These are phyloP conservation scores for Hystrix cristata DNA, from an alignment of 2,113 vertebrate genomes.

Conservation along the genomic window DNA sequence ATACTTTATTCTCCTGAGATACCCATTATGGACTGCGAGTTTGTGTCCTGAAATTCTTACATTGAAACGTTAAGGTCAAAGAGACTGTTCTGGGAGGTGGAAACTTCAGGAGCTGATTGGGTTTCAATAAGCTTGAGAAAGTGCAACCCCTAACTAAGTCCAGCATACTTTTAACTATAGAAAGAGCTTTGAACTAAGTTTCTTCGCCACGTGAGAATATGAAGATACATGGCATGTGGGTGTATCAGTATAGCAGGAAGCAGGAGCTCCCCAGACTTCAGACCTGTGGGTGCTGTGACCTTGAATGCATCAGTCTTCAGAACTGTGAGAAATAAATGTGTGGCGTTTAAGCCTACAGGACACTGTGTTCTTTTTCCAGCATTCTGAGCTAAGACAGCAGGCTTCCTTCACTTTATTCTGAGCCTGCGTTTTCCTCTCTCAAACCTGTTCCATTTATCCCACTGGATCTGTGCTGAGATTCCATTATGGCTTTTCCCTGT, in stretches of 20 bases:
- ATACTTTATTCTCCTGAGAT: too few species aligned
- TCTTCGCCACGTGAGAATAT: too few species aligned
- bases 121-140: neutral
- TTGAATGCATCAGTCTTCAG: neutral
- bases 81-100: neutral
- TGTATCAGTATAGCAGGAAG: neutral
- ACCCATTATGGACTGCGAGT: too few species aligned
- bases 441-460: neutral
- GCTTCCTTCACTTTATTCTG: neutral
- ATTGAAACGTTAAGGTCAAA: too few species aligned
- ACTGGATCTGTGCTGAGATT: neutral
- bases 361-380: neutral
- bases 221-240: neutral
- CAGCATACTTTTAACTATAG: neutral
- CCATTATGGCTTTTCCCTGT: neutral
- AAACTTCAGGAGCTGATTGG: neutral
- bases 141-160: neutral
- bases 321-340: neutral
- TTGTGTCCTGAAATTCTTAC: too few species aligned
- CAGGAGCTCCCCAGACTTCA: too few species aligned
- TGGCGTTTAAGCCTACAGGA: neutral
- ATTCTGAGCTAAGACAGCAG: neutral
- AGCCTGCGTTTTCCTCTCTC: neutral
- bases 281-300: neutral
- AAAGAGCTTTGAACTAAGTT: neutral